Base-by-base conservation (phyloP, 1,140 invertebrate genomes). In the Thrips palmi region DNA sequence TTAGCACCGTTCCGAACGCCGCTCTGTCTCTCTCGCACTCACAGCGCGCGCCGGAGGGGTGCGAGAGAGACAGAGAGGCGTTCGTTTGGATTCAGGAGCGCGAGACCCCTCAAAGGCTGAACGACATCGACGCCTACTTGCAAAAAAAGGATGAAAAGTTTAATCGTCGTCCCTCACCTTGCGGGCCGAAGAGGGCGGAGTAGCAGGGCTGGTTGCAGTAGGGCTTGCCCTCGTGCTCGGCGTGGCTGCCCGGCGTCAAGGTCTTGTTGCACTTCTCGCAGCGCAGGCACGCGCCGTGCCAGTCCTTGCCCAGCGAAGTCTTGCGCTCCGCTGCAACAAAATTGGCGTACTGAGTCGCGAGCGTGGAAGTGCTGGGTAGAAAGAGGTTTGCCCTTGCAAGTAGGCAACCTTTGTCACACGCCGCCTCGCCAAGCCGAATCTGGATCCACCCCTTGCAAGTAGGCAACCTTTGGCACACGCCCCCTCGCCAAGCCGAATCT, bases 221-320 rank as follows among this genome's bases (percentile, higher is more conserved):
- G 2, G 79, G 78, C 49, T 79, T 78, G 34, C 74, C 73, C 31
- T 81, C 75, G 47, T 77, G 74, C 58, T 83, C 71, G 7, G 71
- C 63, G 53, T 82, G 75, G 22, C 62, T 63, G 10, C 79, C 78
- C 2, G 75, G 68, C 17, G 71, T 67, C 20, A 84, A 53, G 0
- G 75, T 80, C 54, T 82, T 83, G 52, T 74, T 77, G 51, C 79
- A 83, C 54, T 81, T 79, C 52, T 74, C 72, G 52, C 79, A 83
- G 40, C 67, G 64, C 33, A 84, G 55, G 53, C 80, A 83, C 8
- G 61, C 62, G 5, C 69, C 56, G 46, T 83, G 80, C 78, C 78
- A 84, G 51, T 83, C 78, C 53, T 82, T 82, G 4, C 79, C 78
- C 31, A 83, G 52, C 8, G 77, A 82, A 0, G 71, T 71, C 49